Percentiles rank a stretch among this genome's conserved stretches.
Evolutionary conservation across 1,140 invertebrate species (phyloP).

Genomic region (Camponotus pennsylvanicus): DNA sequence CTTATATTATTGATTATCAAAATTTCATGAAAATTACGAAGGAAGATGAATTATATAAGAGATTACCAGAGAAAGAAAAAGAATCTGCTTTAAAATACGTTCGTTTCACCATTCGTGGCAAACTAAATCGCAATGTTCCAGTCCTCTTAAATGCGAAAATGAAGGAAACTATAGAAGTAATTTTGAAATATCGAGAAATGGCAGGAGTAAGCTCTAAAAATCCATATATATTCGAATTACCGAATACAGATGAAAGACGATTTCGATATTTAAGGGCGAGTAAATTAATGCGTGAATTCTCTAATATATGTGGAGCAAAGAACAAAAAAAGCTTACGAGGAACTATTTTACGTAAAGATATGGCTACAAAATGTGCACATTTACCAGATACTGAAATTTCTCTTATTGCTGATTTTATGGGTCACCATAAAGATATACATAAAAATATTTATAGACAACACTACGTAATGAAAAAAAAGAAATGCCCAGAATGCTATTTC

Average conservation of each 20-base stretch:
- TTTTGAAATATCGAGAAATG: background rate
- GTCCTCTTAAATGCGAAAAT: background rate
- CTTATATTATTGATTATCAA: background rate
- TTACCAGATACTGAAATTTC: constrained; percentile 7
- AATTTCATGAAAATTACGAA: constrained; percentile 13
- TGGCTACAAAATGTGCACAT: constrained; percentile 14
- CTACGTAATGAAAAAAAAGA: too few species aligned
- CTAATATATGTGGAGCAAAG: background rate
- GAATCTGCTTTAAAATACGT: background rate
- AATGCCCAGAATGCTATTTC: too few species aligned
- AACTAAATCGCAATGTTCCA: background rate
- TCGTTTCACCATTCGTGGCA: constrained; percentile 4
- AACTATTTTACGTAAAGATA: constrained; percentile 13
- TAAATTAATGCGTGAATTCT: constrained; percentile 15
- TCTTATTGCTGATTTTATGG: constrained; percentile 23
- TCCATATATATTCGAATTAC: background rate
- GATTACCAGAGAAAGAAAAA: background rate
- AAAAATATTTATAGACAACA: constrained; percentile 18
- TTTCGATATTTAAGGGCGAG: background rate
- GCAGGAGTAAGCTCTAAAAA: constrained; percentile 11
- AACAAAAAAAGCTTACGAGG: background rate
- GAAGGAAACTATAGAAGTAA: background rate
- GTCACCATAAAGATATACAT: constrained; percentile 13
- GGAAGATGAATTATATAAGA: constrained; percentile 3
- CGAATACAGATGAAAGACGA: background rate